phyloP scores from a whole-genome alignment of 1,140 invertebrate genomes.

The Amyelois transitella region DNA sequence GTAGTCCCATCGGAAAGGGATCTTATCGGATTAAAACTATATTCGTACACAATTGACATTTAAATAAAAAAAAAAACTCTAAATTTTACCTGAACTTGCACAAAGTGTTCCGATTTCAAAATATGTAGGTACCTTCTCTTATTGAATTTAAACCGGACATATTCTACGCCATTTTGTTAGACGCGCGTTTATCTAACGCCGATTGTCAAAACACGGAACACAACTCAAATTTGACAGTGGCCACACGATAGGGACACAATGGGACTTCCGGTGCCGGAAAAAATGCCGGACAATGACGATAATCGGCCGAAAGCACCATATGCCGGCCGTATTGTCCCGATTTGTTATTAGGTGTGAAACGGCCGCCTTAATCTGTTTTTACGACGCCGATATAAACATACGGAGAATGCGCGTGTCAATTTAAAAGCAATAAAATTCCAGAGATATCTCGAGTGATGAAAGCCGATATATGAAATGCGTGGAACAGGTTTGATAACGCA shows the following conservation, averaged over 20 bases:
- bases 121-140: constrained; percentile 4
- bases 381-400: constrained; percentile 7
- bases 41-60: constrained; percentile 23
- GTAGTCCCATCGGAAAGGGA: constrained; percentile 27
- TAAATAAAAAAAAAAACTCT: constrained; percentile 6
- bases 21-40: constrained; percentile 24
- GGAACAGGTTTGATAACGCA: constrained; percentile 53
- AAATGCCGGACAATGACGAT: constrained; percentile 25
- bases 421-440: constrained; percentile 35
- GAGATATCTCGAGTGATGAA: constrained; percentile 45
- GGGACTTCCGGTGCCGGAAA: constrained; percentile 37
- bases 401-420: constrained; percentile 20
- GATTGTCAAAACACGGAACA: constrained; percentile 48
- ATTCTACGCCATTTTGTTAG: constrained; percentile 26
- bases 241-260: constrained; percentile 30
- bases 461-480: constrained; percentile 51
- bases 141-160: constrained; percentile 19
- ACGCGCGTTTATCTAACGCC: constrained; percentile 34
- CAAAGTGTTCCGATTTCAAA: neutral
- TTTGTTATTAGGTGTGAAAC: constrained; percentile 27
- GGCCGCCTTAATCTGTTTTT: constrained; percentile 13
- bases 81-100: constrained; percentile 19
- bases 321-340: constrained; percentile 21
- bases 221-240: constrained; percentile 39
- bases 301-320: constrained; percentile 21